Evolutionary conservation across 2,113 vertebrate genomes (phyloP), one percentile per base, ranked within the genome.

Genomic region (Channa maculata): DNA sequence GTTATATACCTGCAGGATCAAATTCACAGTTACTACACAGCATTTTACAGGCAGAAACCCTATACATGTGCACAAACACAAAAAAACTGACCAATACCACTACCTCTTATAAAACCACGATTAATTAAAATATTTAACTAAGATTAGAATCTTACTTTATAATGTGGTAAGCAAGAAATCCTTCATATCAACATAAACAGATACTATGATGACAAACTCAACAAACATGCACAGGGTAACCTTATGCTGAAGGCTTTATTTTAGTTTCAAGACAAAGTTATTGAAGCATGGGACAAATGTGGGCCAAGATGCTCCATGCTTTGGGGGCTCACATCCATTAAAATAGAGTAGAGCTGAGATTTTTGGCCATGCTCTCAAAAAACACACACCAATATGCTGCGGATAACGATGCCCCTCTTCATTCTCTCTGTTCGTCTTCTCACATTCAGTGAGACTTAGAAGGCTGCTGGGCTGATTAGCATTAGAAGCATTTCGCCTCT

Each of bases 1-100:
- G 97, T 98, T 96, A 99, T 94, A 97, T 97, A 99, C 96, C 97
- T 99, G 97, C 96, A 97, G 96, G 88, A 97, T 97, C 94, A 97
- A 97, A 98, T 91, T 90, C 93, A 97, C 94, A 97, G 93, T 98
- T 97, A 97, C 85, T 75, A 87, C 83, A 89, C 70, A 84, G 84
- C 69, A 80, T 37, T 5, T 57, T 60, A 88, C 64, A 74, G 61
- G 77, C 45, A 62, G 36, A 64, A 59, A 85, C 39, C 50, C 54
- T 71, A 59, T 4, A 60, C 45, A 71, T 10, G 37, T 49, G 48
- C 54, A 68, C 39, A 70, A 33, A 49, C 59, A 84, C 41, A 54
- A 5, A 76, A 64, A 77, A 55, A 24, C 43, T 13, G 65, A 45
- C 24, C 62, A 53, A 73, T 2, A 15, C 13, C 68, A 55, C 14